These are phyloP conservation scores for Palythoa heliodiscus DNA, from an alignment of 92 coral and sea anemone species.

Conservation along the genomic window DNA sequence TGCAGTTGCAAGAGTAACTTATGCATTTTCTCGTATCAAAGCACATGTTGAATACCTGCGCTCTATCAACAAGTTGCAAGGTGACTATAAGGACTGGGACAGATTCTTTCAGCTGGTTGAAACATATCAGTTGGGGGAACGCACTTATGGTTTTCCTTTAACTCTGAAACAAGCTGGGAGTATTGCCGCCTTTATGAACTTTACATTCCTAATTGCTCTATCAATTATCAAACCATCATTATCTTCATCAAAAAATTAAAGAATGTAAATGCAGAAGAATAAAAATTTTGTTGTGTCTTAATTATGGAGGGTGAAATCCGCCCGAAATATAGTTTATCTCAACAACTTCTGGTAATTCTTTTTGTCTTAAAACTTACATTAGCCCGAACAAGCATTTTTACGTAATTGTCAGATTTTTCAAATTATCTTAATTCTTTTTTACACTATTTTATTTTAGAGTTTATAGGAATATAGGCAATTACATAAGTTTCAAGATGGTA, in stretches of 20 bases:
- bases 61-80: constrained; percentile 73
- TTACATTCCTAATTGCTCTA: constrained; percentile 76
- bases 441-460: no score
- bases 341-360: no score
- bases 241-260: background rate
- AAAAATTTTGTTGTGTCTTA: no score
- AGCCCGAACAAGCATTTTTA: no score
- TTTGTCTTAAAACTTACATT: no score
- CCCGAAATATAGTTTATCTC: no score
- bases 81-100: constrained; percentile 77
- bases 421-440: no score
- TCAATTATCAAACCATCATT: constrained; percentile 73
- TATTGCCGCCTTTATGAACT: constrained; percentile 84
- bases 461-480: no score
- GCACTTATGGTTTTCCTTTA: constrained; percentile 90
- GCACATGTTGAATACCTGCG: constrained; percentile 78
- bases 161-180: constrained; percentile 85
- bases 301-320: no score
- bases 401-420: no score
- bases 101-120: constrained; percentile 76
- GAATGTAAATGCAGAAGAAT: no score
- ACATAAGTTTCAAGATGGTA: no score
- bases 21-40: constrained; percentile 68
- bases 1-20: constrained; percentile 80
- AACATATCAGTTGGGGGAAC: constrained; percentile 72